A percentile compares a stretch with the other conserved stretches of the same genome.
These are phyloP conservation scores for Platyrinchus mystaceus DNA, from an alignment of 2,797 vertebrate species.

Conservation along the genomic window DNA sequence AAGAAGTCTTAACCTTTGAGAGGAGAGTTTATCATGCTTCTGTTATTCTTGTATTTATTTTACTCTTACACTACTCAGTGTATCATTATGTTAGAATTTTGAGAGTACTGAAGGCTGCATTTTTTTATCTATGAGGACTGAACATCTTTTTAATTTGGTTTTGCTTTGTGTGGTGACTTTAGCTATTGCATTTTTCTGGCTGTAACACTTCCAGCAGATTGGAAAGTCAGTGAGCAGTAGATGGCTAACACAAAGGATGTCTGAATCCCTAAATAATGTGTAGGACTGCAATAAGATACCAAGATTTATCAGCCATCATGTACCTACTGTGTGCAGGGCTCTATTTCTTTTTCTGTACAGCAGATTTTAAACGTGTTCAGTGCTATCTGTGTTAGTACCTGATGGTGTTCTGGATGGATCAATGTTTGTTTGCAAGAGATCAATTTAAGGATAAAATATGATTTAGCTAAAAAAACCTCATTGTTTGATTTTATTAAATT, in stretches of 20 bases:
- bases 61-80: not conserved
- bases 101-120: not conserved
- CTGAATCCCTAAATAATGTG: not conserved
- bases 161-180: not conserved
- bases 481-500: not conserved
- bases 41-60: not conserved
- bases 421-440: not conserved
- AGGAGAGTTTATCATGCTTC: not conserved
- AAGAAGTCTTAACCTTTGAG: not conserved
- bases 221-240: not conserved
- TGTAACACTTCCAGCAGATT: not conserved
- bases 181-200: not conserved
- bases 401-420: not conserved
- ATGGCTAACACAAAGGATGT: not conserved
- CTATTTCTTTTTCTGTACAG: not conserved
- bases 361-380: not conserved
- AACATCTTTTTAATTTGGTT: not conserved
- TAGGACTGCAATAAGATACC: not conserved
- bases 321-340: fast-evolving
- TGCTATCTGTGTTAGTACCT: not conserved
- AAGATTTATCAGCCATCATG: not conserved
- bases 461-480: not conserved
- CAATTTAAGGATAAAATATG: not conserved
- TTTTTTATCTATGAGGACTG: not conserved
- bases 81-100: not conserved